Evolutionary conservation across 2,113 vertebrate species (phyloP).

Genomic region (Mohoua ochrocephala): DNA sequence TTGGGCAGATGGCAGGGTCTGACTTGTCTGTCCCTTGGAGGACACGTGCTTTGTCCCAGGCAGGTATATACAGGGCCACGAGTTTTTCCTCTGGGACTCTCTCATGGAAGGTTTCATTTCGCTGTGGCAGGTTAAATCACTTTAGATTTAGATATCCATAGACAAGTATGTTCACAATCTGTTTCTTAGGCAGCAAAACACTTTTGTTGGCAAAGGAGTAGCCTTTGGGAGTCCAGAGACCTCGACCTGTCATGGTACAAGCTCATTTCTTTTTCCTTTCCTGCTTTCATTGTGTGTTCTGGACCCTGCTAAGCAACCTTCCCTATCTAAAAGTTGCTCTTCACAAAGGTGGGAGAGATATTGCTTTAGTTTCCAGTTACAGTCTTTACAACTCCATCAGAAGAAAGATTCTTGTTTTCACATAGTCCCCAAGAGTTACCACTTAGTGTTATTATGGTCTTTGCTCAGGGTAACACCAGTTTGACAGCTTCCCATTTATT

Average conservation of each 20-base stretch:
- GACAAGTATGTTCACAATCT: background rate
- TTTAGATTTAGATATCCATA: background rate
- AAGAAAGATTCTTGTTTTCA: slow-evolving; percentile 7
- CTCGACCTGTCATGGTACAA: background rate
- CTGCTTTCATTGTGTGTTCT: background rate
- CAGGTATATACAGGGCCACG: background rate
- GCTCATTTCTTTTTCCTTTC: background rate
- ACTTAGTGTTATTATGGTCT: background rate
- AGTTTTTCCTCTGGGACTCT: background rate
- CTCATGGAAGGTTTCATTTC: background rate
- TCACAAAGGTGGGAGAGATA: background rate
- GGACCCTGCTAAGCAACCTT: background rate
- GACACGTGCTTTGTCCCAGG: background rate
- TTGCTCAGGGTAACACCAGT: slow-evolving; percentile 23
- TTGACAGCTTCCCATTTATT: slow-evolving; percentile 39
- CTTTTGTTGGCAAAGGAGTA: background rate
- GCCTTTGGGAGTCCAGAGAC: background rate
- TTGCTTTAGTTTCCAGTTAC: background rate
- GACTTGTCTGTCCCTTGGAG: background rate
- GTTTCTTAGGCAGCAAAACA: background rate
- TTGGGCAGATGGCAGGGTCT: background rate
- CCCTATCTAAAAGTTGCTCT: background rate
- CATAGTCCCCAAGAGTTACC: background rate
- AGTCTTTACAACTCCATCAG: background rate
- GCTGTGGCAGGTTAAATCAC: background rate